Evolutionary conservation across 2,797 vertebrate species (phyloP), one percentile per base, ranked within the genome.

Genomic region (Cuculus canorus): DNA sequence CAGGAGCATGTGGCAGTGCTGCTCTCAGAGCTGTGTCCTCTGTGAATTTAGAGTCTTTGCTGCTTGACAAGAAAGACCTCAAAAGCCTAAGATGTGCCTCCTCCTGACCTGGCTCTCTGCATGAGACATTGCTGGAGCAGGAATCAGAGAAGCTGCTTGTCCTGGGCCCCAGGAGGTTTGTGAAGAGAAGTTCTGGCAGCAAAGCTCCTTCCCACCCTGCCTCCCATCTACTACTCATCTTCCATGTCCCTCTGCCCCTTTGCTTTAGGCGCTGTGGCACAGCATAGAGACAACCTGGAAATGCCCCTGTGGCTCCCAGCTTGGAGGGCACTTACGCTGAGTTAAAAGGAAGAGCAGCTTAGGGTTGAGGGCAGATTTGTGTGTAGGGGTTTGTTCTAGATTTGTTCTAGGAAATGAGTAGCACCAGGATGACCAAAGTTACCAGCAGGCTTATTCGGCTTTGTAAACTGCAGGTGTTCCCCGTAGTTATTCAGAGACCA

Each of bases 291-390:
- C 28, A 35, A 8, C 8, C n/a, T 56, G 56, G 73, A 37, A 39
- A 50, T 7, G 35, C 2, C 24, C 17, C 41, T 14, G 1, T 3
- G 18, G 59, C 10, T 63, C 39, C 50, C 22, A 56, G 32, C 43
- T 21, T 13, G 13, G 27, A 41, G 13, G 2, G 13, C 10, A 11
- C 3, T 0, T 69, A 35, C 48, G 12, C 33, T 45, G 35, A 0
- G 0, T 25, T 39, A 33, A 21, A 47, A 35, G 33, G 45, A 60
- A 41, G n/a, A 50, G 27, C 25, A 54, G 41, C 17, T 16, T 9
- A 27, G 23, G 48, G 11, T 7, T 7, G 57, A 60, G 33, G 17
- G 73, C 13, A 33, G 48, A 52, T 59, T 45, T 53, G 22, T 10
- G 13, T 32, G n/a, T 48, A 47, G 56, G 30, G 25, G 21, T 35